phyloP scores from a whole-genome alignment of 2,113 vertebrate genomes.

The Sinocyclocheilus maitianheensis region DNA sequence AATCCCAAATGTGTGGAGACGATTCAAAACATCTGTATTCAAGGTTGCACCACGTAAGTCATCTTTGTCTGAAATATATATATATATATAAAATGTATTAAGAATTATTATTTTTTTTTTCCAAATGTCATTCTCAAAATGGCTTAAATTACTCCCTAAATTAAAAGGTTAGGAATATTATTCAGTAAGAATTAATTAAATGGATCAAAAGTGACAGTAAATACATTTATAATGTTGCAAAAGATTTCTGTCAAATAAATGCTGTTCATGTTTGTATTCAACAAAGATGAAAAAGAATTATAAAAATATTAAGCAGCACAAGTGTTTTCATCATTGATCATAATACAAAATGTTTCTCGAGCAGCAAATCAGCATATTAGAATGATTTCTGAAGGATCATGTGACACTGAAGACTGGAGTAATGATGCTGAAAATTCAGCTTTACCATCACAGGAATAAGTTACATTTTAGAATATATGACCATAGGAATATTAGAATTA shows the following conservation, averaged over 20 bases:
- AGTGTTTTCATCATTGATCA: not conserved
- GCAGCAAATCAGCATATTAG: not conserved
- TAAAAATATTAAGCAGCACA: not conserved
- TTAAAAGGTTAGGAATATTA: not conserved
- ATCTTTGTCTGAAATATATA: too few relatives aligned
- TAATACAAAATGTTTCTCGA: not conserved
- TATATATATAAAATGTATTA: too few relatives aligned
- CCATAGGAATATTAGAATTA: too few relatives aligned
- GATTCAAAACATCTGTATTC: constrained; percentile 75
- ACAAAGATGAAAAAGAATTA: not conserved
- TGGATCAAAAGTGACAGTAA: not conserved
- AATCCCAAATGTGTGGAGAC: constrained; percentile 84
- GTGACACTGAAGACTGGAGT: not conserved
- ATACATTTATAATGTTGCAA: not conserved
- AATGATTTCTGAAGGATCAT: not conserved
- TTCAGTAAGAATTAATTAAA: not conserved
- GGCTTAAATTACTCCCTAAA: not conserved
- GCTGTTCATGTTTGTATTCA: not conserved
- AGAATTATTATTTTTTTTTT: too few relatives aligned
- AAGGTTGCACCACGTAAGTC: constrained; percentile 87
- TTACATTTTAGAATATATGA: not conserved
- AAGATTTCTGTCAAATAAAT: not conserved
- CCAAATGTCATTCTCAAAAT: not conserved
- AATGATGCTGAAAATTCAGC: not conserved
- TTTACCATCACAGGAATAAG: not conserved